These are phyloP conservation scores for Tachysurus fulvidraco DNA, from an alignment of 2,113 vertebrate genomes.

Conservation along the genomic window DNA sequence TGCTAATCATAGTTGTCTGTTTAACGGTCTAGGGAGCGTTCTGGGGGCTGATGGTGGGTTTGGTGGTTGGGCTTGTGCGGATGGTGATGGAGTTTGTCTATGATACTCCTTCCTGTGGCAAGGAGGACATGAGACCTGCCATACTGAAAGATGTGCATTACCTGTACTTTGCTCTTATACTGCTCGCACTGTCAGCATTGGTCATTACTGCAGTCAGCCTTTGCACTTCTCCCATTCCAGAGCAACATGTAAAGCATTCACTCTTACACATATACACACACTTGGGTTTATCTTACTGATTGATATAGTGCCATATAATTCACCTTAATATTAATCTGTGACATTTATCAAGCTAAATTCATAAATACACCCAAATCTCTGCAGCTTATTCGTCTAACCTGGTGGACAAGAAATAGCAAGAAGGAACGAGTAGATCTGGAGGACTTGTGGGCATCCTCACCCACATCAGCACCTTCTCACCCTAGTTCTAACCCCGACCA, in stretches of 20 bases:
- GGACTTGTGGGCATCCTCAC: constrained; percentile 22
- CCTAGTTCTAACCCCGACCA: not conserved
- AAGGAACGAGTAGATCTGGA: constrained; percentile 58
- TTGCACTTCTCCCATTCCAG: constrained; percentile 78
- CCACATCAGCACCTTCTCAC: not conserved
- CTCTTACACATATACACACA: constrained; percentile 14
- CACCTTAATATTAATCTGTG: not conserved
- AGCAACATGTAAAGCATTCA: constrained; percentile 77
- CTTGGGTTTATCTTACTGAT: not conserved
- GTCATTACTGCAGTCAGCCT: constrained; percentile 78
- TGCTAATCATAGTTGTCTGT: not conserved
- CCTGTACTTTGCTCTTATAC: constrained; percentile 90
- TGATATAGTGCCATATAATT: not conserved
- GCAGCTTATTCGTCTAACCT: constrained; percentile 74
- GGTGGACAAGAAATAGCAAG: constrained; percentile 84
- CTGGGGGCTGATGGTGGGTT: constrained; percentile 88
- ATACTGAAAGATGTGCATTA: constrained; percentile 87
- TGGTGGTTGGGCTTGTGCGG: constrained; percentile 76
- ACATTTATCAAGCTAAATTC: not conserved
- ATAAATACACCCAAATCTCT: not conserved
- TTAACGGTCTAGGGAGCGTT: constrained; percentile 84
- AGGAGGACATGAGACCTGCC: constrained; percentile 79
- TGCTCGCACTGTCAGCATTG: constrained; percentile 74
- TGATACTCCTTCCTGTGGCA: constrained; percentile 78
- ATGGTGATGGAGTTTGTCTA: constrained; percentile 88